These are phyloP conservation scores for Octonoba sinensis DNA, from an alignment of 2,888 invertebrate species.

Conservation along the genomic window DNA sequence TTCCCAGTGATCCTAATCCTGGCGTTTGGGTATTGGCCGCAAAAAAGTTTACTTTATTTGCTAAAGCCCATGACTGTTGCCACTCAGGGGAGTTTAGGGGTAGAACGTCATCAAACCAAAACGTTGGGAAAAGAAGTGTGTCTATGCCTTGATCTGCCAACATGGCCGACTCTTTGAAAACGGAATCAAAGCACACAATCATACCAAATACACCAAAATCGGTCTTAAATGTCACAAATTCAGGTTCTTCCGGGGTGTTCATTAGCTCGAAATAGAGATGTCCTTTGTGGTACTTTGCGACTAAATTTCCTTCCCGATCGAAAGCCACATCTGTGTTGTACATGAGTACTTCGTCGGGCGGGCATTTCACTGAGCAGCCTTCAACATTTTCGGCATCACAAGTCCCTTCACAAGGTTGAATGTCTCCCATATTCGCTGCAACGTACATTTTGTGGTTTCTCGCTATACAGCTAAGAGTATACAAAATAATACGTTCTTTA, in stretches of 20 bases:
- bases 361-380: slow-evolving; percentile 64
- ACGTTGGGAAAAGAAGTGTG: slow-evolving; percentile 79
- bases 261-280: slow-evolving; percentile 74
- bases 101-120: slow-evolving; percentile 88
- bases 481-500: slow-evolving; percentile 64
- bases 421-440: slow-evolving; percentile 80
- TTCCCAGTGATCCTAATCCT: slow-evolving; percentile 77
- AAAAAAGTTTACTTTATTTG: slow-evolving; percentile 79
- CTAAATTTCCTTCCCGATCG: slow-evolving; percentile 79
- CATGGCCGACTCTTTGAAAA: slow-evolving; percentile 80
- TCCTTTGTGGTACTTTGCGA: slow-evolving; percentile 77
- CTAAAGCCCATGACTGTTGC: slow-evolving; percentile 80
- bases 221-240: slow-evolving; percentile 78
- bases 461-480: slow-evolving; percentile 75
- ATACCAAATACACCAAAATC: slow-evolving; percentile 86
- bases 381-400: slow-evolving; percentile 27
- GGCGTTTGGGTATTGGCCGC: slow-evolving; percentile 81
- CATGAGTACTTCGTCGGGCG: slow-evolving; percentile 66
- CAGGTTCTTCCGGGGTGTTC: slow-evolving; percentile 73
- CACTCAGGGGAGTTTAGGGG: slow-evolving; percentile 76
- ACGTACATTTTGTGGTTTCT: slow-evolving; percentile 76
- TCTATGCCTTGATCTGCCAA: slow-evolving; percentile 75
- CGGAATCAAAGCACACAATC: slow-evolving; percentile 86
- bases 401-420: slow-evolving; percentile 73
- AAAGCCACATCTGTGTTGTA: slow-evolving; percentile 87